Conservation (phyloP, 2,888 invertebrate species). For the Patella pellucida region DNA sequence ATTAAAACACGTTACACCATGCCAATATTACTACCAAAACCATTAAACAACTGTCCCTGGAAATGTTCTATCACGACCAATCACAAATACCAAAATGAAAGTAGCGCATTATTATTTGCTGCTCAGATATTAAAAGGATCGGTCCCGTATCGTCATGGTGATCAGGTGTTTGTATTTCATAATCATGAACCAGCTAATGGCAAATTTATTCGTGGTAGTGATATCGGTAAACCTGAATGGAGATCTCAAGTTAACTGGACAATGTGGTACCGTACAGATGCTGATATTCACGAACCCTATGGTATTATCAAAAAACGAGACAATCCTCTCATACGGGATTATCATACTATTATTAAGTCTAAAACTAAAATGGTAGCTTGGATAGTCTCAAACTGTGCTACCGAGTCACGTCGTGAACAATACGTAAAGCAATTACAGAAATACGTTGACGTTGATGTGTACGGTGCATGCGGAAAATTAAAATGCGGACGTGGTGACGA, state of each 20-base stretch:
- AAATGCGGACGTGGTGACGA: constrained; percentile 1
- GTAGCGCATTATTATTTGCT: constrained; percentile 15
- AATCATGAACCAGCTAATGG: neutral
- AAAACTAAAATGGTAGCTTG: neutral
- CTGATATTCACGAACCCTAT: neutral
- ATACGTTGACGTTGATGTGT: neutral
- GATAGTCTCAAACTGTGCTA: neutral
- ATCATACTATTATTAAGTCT: neutral
- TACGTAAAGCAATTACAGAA: neutral
- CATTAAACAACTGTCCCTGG: neutral
- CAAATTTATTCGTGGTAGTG: neutral
- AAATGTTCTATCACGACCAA: constrained; percentile 17
- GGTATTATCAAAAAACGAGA: neutral
- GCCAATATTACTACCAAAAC: neutral
- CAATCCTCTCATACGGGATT: neutral
- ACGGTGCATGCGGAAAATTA: neutral
- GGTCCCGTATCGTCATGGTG: neutral
- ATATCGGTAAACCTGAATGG: neutral
- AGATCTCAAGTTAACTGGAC: neutral
- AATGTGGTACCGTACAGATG: neutral
- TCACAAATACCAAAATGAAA: constrained; percentile 3
- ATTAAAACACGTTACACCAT: neutral
- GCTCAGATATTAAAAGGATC: neutral
- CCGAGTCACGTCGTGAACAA: neutral
- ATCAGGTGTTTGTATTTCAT: neutral